Conservation (phyloP, 1,140 invertebrate genomes). For the Hyles euphorbiae region DNA sequence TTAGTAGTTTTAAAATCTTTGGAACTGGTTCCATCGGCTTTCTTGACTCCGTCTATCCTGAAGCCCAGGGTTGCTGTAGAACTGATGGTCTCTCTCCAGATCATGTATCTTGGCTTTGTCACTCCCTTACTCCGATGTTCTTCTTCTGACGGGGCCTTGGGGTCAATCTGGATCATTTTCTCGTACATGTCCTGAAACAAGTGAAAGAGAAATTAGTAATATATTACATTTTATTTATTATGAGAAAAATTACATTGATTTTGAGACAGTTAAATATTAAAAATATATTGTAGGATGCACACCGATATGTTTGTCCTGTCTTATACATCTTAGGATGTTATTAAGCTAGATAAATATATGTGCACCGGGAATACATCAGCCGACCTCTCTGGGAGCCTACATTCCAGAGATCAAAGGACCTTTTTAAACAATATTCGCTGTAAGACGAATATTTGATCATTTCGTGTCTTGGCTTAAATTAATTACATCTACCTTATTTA, state of each 20-base stretch:
- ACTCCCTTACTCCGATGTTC: constrained; percentile 92
- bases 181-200: constrained; percentile 93
- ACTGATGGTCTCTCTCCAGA: constrained; percentile 98
- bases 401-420: no score
- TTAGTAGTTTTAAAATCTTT: constrained; percentile 99
- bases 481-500: no score
- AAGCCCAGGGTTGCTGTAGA: constrained; percentile 97
- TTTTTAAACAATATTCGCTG: no score
- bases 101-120: constrained; percentile 97
- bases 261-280: background rate
- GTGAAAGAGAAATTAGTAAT: background rate
- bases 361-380: no score
- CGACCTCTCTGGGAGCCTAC: no score
- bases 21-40: constrained; percentile 89
- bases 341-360: no score
- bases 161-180: constrained; percentile 98
- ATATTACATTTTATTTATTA: no score
- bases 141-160: constrained; percentile 91
- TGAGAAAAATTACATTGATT: no score
- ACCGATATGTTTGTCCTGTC: no score
- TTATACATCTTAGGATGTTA: no score
- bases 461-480: no score
- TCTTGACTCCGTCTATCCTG: constrained; percentile 96
- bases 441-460: no score
- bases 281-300: background rate